phyloP scores from a whole-genome alignment of 2,797 vertebrate species.

The Garrulus glandarius region DNA sequence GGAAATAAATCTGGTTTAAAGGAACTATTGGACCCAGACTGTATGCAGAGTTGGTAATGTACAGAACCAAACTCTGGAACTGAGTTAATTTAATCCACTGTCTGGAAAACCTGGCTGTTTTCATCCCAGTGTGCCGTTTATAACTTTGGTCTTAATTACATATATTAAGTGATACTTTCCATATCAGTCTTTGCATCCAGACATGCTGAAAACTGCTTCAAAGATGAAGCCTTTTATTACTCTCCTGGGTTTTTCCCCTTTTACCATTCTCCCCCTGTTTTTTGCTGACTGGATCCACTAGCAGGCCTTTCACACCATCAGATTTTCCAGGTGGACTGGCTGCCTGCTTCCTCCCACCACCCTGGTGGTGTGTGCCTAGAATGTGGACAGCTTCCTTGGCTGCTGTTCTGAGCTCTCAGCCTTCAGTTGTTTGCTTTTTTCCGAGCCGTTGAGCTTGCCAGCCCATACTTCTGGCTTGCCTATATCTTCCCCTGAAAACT shows the following conservation, averaged over 20 bases:
- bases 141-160: neutral
- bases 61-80: neutral
- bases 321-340: conserved; percentile 36
- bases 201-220: neutral
- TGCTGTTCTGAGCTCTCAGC: neutral
- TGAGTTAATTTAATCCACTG: neutral
- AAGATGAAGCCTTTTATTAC: neutral
- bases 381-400: conserved; percentile 25
- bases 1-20: neutral
- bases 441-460: conserved; percentile 18
- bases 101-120: neutral
- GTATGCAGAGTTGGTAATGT: neutral
- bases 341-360: neutral
- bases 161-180: neutral
- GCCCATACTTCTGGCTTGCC: conserved; percentile 50
- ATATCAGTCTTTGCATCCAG: neutral
- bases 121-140: neutral
- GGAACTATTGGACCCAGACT: neutral
- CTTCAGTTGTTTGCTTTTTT: neutral
- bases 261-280: neutral
- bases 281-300: neutral
- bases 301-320: neutral
- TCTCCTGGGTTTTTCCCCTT: neutral
- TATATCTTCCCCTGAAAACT: conserved; percentile 35
- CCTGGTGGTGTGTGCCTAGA: conserved; percentile 19